Evolutionary conservation across 1,140 invertebrate species (phyloP).

Genomic region (Neuroterus valhalla): DNA sequence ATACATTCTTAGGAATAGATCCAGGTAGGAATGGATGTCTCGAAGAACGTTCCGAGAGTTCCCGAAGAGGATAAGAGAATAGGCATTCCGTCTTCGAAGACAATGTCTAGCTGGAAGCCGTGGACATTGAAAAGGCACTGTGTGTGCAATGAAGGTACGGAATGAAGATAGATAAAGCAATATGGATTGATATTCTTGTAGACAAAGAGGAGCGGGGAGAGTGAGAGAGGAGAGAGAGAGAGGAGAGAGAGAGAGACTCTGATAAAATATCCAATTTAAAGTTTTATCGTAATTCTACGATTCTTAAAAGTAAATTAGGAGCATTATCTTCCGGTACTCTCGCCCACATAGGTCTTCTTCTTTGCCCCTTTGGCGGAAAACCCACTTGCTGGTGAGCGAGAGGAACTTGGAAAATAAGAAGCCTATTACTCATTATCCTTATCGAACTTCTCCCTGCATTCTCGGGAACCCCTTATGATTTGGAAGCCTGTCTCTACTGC

Average conservation of each 20-base stretch:
- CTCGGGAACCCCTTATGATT: neutral
- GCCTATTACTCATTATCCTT: conserved; percentile 65
- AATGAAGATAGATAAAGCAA: neutral
- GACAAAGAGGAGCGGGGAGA: conserved; percentile 10
- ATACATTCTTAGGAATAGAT: no score
- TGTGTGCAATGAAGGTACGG: conserved; percentile 16
- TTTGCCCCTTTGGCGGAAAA: conserved; percentile 16
- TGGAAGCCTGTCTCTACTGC: conserved; percentile 6
- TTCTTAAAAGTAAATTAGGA: conserved; percentile 72
- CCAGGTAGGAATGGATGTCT: no score
- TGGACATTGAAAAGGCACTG: neutral
- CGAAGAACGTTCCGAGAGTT: neutral
- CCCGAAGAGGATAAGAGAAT: conserved; percentile 1
- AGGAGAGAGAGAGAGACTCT: conserved; percentile 62
- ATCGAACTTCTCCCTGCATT: conserved; percentile 26
- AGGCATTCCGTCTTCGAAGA: neutral
- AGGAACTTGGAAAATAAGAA: conserved; percentile 65
- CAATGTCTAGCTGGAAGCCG: neutral
- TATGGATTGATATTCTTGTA: conserved; percentile 15
- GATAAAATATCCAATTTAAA: conserved; percentile 74
- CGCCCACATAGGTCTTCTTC: conserved; percentile 1
- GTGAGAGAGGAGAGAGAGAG: conserved; percentile 57
- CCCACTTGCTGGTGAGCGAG: conserved; percentile 32
- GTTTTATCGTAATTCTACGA: conserved; percentile 73
- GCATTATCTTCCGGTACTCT: conserved; percentile 64